A percentile compares a stretch with the other conserved stretches of the same genome.
These are phyloP conservation scores for Nyctereutes procyonoides DNA, from an alignment of 2,113 vertebrate species.

Conservation along the genomic window DNA sequence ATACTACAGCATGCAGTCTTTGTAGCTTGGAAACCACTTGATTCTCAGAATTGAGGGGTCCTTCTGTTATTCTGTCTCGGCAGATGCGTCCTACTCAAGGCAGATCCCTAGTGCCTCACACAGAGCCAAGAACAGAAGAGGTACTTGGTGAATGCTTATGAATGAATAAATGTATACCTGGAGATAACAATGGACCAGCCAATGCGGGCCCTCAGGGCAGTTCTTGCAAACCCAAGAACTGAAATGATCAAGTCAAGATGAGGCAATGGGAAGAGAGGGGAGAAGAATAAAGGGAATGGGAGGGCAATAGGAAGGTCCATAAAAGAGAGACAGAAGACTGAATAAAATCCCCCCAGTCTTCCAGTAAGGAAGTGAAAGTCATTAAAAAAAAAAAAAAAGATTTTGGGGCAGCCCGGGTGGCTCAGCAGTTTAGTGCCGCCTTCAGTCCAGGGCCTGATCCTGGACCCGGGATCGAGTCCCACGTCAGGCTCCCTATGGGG, in stretches of 20 bases:
- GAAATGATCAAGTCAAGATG: not conserved
- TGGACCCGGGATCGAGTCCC: too few species aligned
- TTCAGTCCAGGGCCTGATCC: too few species aligned
- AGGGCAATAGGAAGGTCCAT: not conserved
- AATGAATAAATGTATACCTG: not conserved
- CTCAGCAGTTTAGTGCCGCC: too few species aligned
- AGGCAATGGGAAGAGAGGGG: not conserved
- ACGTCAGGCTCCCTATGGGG: too few species aligned
- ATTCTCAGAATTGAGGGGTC: not conserved
- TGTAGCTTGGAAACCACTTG: not conserved
- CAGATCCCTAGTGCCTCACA: not conserved
- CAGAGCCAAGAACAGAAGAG: slow-evolving; percentile 33
- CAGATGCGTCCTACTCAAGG: not conserved
- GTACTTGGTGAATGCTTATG: not conserved
- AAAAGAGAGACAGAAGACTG: not conserved
- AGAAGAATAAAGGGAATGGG: not conserved
- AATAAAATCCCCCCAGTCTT: slow-evolving; percentile 39
- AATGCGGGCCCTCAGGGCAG: not conserved
- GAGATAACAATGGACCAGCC: not conserved
- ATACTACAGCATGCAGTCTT: not conserved
- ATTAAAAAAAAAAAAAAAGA: too few species aligned
- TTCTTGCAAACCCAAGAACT: slow-evolving; percentile 21
- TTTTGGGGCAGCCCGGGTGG: too few species aligned
- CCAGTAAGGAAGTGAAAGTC: not conserved
- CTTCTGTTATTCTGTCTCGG: not conserved